Conservation (phyloP, 2,888 invertebrate species). For the Drosophila nr. perissopoda region DNA sequence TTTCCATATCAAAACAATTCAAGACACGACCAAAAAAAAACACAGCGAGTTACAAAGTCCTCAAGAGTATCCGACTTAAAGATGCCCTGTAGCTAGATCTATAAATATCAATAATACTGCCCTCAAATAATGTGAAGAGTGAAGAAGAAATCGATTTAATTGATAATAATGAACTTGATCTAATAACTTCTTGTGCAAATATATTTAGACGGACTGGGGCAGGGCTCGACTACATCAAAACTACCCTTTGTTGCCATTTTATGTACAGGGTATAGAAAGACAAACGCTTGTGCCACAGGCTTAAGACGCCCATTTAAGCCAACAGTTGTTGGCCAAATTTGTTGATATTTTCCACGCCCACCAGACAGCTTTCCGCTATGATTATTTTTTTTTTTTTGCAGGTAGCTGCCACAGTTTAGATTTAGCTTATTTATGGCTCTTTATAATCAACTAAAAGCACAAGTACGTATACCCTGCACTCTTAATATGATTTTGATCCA, state of each 20-base stretch:
- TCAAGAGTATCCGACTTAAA: neutral
- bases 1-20: slow-evolving; percentile 67
- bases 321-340: slow-evolving; percentile 60
- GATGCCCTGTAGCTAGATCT: neutral
- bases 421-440: slow-evolving; percentile 55
- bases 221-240: neutral
- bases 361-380: slow-evolving; percentile 30
- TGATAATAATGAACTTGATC: neutral
- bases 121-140: neutral
- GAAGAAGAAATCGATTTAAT: neutral
- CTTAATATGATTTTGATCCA: accelerated
- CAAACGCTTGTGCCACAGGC: neutral
- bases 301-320: slow-evolving; percentile 60
- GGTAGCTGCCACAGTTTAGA: slow-evolving; percentile 58
- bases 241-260: neutral
- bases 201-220: neutral
- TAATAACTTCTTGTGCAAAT: neutral
- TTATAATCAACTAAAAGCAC: slow-evolving; percentile 12
- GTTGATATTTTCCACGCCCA: slow-evolving; percentile 54
- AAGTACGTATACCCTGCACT: slow-evolving; percentile 26
- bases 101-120: neutral
- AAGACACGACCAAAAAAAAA: slow-evolving; percentile 25
- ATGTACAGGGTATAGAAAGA: neutral
- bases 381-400: slow-evolving; percentile 19
- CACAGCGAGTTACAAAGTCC: neutral